Conservation (phyloP, 2,113 vertebrate genomes). For the Cyprinodon tularosa region DNA sequence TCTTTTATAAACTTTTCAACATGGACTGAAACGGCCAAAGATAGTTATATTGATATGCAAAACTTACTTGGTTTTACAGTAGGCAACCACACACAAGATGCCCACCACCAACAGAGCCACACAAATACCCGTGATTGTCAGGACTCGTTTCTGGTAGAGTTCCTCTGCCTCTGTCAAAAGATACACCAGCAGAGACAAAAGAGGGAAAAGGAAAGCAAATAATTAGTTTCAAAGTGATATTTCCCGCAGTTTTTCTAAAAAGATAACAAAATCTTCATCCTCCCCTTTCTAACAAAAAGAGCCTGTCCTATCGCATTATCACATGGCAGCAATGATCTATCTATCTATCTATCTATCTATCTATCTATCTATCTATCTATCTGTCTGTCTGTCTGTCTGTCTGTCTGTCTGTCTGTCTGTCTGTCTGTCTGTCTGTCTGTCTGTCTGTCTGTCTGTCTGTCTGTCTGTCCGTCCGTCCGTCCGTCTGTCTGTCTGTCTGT, state of each 20-base stretch:
- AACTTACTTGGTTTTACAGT: conserved; percentile 99
- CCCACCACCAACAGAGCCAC: conserved; percentile 97
- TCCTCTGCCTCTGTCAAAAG: conserved; percentile 93
- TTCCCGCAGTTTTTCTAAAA: conserved; percentile 45
- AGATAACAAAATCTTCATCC: conserved; percentile 41
- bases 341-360: too few species aligned
- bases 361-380: too few species aligned
- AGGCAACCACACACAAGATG: conserved; percentile 98
- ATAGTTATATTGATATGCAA: background rate
- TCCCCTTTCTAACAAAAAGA: conserved; percentile 9
- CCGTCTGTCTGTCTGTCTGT: too few species aligned
- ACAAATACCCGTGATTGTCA: conserved; percentile 98
- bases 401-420: too few species aligned
- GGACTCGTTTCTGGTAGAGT: conserved; percentile 98
- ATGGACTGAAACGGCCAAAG: background rate
- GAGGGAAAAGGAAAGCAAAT: conserved; percentile 31
- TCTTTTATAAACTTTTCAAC: background rate
- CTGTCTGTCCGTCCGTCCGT: too few species aligned
- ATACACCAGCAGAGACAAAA: conserved; percentile 60
- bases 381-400: too few species aligned
- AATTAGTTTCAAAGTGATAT: conserved; percentile 27
- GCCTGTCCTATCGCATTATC: conserved; percentile 31
- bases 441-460: too few species aligned
- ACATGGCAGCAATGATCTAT: background rate
- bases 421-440: too few species aligned